Base-by-base conservation (phyloP, 2,113 vertebrate genomes). In the Ploceus nigricollis region DNA sequence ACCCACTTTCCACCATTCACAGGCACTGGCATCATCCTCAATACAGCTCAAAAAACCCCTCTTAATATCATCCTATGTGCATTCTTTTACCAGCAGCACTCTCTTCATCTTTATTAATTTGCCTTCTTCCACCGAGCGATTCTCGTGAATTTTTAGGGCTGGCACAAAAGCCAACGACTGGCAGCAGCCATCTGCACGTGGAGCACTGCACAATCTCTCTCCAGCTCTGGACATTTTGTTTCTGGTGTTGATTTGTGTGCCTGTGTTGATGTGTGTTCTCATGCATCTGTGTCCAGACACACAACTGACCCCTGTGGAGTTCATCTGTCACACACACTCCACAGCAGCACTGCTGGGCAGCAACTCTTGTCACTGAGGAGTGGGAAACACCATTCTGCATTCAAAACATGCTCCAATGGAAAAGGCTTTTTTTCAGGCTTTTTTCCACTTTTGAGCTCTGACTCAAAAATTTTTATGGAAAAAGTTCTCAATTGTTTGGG, bases 91-190 rank as follows among this genome's bases (percentile, higher is more conserved):
- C 57, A 83, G 45, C 47, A 86, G 42, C 35, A 61, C 5, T 18
- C 35, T 72, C 69, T 50, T 81, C 16, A 47, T 31, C 39, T 89
- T 87, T 82, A 92, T 85, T 77, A 33, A 85, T 65, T 89, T 76
- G 33, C 73, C 44, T 57, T 51, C 35, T 85, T 69, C 27, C 58
- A 61, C 2, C 40, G 57, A 80, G 53, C 6, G 3, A 87, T 69
- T 22, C 53, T 82, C 1, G 0, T 94, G 91, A 94, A 94, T 89
- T 89, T 96, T 95, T 89, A 96, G 73, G 70, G 27, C 63, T 30
- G 13, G 1, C 53, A 69, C 70, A 80, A 95, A 96, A 95, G 8
- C 2, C 0, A 82, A 83, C 0, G 0, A 66, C 60, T n/a, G 80
- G 31, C 47, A 89, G 80, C 35, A 89, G 73, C 85, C 88, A 82